Base-by-base conservation (phyloP, 92 coral and sea anemone species). In the Actinostola sp. region DNA sequence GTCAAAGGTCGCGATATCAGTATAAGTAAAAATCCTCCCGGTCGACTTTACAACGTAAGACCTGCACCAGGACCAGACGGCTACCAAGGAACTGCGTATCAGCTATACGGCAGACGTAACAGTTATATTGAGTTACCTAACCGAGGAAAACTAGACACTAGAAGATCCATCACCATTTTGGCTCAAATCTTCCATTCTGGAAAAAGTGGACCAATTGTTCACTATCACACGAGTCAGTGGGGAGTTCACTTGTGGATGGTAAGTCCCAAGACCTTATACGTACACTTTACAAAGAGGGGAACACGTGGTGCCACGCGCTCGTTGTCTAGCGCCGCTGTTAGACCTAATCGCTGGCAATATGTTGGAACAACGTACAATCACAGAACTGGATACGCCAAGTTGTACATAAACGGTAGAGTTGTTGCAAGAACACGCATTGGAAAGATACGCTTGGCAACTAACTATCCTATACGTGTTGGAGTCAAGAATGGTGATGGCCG, bases 181-280 rank as follows among this genome's bases (percentile, higher is more conserved):
- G 92, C 92, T 0, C 81, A 87, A 76, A 59, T 90, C 6, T 63
- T 82, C 63, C 79, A 83, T 48, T 60, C 61, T 38, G 96, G 89
- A 8, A 46, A 60, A 23, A 66, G 82, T 8, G 96, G 96, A 0
- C 96, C 96, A 0, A 83, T 90, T 39, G 85, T 90, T 36, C 45
- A 83, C 64, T 90, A 83, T 57, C 74, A 79, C 38, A 74, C 89
- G 15, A 58, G 76, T 8, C 69, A 76, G 0, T 83, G 92, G 92
- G 96, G 96, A 25, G 92, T 90, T 20, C 87, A 87, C 38, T 65
- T 90, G 14, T 87, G 96, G 96, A 90, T 87, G 83, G 75, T 76
- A 10, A 63, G 71, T 0, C 59, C 46, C 2, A 61, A 61, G 5
- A 67, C 72, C 0, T 57, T 90, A 23, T 90, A 63, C 42, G 96